Evolutionary conservation across 2,888 invertebrate species (phyloP).

Genomic region (Autographa pulchrina): DNA sequence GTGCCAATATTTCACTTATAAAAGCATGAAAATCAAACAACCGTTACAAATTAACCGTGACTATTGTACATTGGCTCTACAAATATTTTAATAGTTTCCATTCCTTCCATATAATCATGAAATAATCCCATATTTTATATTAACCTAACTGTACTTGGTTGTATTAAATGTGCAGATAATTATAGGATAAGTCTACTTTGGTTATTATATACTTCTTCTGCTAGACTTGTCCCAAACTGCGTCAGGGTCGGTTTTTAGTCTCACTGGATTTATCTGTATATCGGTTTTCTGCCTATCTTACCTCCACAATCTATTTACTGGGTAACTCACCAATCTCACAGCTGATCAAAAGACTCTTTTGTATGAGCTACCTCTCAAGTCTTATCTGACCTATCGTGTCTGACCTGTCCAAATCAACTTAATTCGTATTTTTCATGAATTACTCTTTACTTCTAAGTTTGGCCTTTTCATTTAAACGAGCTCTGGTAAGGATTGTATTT

Average conservation of each 20-base stretch:
- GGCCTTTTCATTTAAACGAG: too few relatives aligned
- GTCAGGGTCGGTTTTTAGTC: background rate
- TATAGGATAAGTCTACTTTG: background rate
- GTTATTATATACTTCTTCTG: background rate
- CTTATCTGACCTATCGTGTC: too few relatives aligned
- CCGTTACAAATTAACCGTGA: slow-evolving; percentile 46
- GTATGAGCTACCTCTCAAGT: too few relatives aligned
- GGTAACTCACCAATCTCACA: too few relatives aligned
- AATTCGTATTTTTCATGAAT: too few relatives aligned
- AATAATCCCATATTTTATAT: slow-evolving; percentile 20
- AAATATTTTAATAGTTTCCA: slow-evolving; percentile 32
- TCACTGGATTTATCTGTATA: background rate
- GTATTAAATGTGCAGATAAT: background rate
- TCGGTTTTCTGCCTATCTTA: background rate
- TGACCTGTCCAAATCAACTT: too few relatives aligned
- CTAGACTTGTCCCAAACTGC: background rate
- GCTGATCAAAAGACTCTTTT: too few relatives aligned
- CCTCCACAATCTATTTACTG: too few relatives aligned
- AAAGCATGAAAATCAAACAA: slow-evolving; percentile 25
- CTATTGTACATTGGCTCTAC: slow-evolving; percentile 30
- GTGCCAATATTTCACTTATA: slow-evolving; percentile 6
- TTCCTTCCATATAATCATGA: slow-evolving; percentile 11
- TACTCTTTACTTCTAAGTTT: too few relatives aligned
- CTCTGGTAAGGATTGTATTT: too few relatives aligned
- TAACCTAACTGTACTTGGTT: slow-evolving; percentile 5